These are phyloP conservation scores for Pantala flavescens DNA, from an alignment of 1,140 invertebrate genomes.

Conservation along the genomic window DNA sequence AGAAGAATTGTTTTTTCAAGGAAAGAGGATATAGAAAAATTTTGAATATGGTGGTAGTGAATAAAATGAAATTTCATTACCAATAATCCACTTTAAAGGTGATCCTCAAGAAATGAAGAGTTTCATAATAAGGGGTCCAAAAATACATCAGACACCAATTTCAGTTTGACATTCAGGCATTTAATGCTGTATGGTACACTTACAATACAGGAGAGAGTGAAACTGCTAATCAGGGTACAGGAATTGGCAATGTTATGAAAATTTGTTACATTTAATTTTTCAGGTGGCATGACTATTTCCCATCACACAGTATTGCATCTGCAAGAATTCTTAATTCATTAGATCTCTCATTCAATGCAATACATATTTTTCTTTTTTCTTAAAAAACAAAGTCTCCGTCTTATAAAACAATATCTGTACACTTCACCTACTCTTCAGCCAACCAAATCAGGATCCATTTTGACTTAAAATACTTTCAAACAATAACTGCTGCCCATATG, in stretches of 20 bases:
- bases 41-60: no score
- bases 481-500: background rate
- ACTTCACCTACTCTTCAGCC: conserved; percentile 1
- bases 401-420: conserved; percentile 10
- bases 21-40: no score
- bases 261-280: conserved; percentile 5
- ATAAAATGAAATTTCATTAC: no score
- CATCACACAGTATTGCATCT: conserved; percentile 2
- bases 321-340: conserved; percentile 7
- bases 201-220: conserved; percentile 9
- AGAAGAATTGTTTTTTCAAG: no score
- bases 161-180: conserved; percentile 9
- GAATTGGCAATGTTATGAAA: conserved; percentile 6
- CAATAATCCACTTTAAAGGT: no score
- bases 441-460: conserved; percentile 3
- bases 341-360: conserved; percentile 1
- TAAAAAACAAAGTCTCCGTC: conserved; percentile 2
- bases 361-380: conserved; percentile 4
- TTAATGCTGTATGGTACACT: conserved; percentile 9
- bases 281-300: conserved; percentile 8
- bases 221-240: conserved; percentile 8
- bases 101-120: no score
- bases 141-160: background rate
- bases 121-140: background rate
- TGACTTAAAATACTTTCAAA: background rate